A percentile compares a stretch with the other conserved stretches of the same genome.
These are phyloP conservation scores for Pyrgilauda ruficollis DNA, from an alignment of 2,113 vertebrate genomes.

Conservation along the genomic window DNA sequence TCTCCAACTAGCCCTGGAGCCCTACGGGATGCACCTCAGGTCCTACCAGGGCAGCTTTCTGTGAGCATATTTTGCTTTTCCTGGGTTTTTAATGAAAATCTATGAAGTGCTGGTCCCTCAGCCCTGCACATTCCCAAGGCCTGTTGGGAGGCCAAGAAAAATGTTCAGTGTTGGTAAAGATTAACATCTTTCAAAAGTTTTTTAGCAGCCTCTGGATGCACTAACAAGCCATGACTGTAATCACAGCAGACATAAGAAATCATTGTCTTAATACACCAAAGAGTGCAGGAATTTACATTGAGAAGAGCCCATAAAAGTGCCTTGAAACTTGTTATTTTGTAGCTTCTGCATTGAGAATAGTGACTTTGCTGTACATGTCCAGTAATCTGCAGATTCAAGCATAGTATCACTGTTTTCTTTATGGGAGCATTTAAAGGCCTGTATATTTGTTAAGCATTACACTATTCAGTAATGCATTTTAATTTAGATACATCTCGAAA, in stretches of 20 bases:
- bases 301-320: background rate
- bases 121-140: background rate
- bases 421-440: background rate
- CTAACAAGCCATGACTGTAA: background rate
- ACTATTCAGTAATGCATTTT: background rate
- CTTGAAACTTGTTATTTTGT: background rate
- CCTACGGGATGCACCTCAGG: conserved; percentile 89
- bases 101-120: background rate
- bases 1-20: conserved; percentile 96
- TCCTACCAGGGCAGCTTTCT: conserved; percentile 94
- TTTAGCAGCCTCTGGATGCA: background rate
- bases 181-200: background rate
- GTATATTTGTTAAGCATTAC: background rate
- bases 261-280: background rate
- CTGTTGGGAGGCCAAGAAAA: background rate
- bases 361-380: background rate
- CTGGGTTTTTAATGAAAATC: background rate
- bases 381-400: background rate
- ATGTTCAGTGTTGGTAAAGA: background rate
- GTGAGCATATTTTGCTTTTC: conserved; percentile 75
- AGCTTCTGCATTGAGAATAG: background rate
- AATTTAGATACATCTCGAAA: background rate
- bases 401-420: background rate
- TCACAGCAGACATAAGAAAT: background rate
- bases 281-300: rapidly evolving